Evolutionary conservation across 1,140 invertebrate genomes (phyloP).

Genomic region (Lucilia sericata): DNA sequence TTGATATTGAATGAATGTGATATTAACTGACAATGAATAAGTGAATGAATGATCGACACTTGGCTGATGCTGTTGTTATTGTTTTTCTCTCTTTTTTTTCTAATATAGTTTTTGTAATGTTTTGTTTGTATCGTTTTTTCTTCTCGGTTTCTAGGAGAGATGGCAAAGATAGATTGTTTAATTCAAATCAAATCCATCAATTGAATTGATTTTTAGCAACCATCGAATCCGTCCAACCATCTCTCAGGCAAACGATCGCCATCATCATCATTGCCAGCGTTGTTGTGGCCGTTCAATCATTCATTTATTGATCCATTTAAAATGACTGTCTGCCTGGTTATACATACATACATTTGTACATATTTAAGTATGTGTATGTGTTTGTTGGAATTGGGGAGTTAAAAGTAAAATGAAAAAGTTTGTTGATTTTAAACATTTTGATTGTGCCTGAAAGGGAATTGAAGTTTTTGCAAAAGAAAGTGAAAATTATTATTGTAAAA

Average conservation of each 20-base stretch:
- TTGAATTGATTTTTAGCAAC: neutral
- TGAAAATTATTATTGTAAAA: neutral
- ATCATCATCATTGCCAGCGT: too few relatives aligned
- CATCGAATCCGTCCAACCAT: neutral
- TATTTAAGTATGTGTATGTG: neutral
- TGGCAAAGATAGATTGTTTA: constrained; percentile 39
- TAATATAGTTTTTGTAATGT: too few relatives aligned
- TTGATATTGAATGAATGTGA: constrained; percentile 32
- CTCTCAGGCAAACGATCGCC: neutral
- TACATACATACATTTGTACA: neutral
- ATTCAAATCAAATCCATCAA: constrained; percentile 39
- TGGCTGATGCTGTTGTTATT: neutral
- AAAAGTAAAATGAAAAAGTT: neutral
- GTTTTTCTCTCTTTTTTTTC: constrained; percentile 8
- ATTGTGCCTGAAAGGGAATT: constrained; percentile 15
- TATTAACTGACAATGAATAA: constrained; percentile 41
- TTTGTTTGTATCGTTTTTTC: neutral
- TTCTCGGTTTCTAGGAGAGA: constrained; percentile 6
- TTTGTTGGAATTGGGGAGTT: neutral
- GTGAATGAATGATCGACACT: constrained; percentile 45
- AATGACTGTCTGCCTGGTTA: neutral
- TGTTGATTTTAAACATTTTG: constrained; percentile 3
- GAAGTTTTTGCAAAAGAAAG: constrained; percentile 14
- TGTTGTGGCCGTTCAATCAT: neutral
- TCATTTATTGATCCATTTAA: constrained; percentile 37